Evolutionary conservation across 2,797 vertebrate species (phyloP), one percentile per base, ranked within the genome.

Genomic region (Acridotheres tristis): DNA sequence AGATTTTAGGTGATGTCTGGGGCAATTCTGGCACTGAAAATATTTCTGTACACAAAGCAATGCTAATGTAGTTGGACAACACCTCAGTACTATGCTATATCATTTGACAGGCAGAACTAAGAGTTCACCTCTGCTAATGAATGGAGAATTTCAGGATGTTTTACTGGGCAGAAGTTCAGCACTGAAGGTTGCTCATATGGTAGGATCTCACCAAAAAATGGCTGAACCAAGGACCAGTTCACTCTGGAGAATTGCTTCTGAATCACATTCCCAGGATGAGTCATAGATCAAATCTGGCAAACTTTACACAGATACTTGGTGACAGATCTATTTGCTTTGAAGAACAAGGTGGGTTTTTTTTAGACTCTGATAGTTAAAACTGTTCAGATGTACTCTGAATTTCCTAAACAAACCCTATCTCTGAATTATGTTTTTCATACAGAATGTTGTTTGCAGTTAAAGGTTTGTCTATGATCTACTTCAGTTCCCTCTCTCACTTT

Each of bases 61-160:
- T 47, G 16, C 2, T 86, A 88, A 94, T 69, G 51, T 32, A 81
- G 27, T 43, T 57, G 72, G 48, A 71, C 75, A 94, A 69, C 59
- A 72, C 16, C 63, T 68, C 63, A 47, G 27, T 51, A 71, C 26
- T 42, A 69, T 32, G 22, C 32, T 65, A 74, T 47, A 68, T 58
- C 69, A 95, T 86, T 26, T 94, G 88, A 79, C 82, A 88, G 50
- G 57, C 9, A 5, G 66, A 96, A 94, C 45, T 22, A 81, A n/a
- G 29, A 59, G 29, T 86, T 86, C 77, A 87, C 29, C 26, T 59
- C 54, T 85, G 29, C 12, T 92, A 95, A 95, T 76, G n/a, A 94
- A 78, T 8, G 9, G 40, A 93, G 34, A 10, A 58, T 89, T 92
- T 88, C 81, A 76, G 32, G 38, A 16, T 77, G 65, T n/a, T 90